Conservation (phyloP, 2,113 vertebrate genomes). For the Ceratotherium simum region DNA sequence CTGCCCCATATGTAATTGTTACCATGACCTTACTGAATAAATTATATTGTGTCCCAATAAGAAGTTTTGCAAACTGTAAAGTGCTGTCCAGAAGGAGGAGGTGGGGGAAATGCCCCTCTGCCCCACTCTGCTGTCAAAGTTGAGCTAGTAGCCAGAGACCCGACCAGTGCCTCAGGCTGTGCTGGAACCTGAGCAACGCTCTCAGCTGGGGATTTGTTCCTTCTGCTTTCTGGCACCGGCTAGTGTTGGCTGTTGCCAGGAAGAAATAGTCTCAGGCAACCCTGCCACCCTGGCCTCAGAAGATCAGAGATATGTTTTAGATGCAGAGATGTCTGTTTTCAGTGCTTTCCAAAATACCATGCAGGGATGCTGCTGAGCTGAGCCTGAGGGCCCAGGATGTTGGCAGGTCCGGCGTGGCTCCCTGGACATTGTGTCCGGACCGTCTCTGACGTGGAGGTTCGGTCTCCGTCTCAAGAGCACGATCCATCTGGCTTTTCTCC, state of each 20-base stretch:
- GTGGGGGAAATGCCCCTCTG: accelerated
- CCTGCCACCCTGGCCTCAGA: neutral
- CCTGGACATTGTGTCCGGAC: neutral
- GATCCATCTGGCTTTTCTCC: constrained; percentile 13
- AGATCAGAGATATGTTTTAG: neutral
- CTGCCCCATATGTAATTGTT: no score
- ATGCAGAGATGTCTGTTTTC: neutral
- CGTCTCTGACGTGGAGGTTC: neutral
- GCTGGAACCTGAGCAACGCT: neutral
- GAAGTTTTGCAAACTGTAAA: neutral
- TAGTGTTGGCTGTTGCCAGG: constrained; percentile 7
- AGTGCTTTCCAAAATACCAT: neutral
- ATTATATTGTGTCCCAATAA: neutral
- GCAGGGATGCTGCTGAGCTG: neutral
- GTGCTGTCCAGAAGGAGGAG: neutral
- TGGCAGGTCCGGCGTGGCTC: neutral
- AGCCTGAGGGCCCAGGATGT: neutral
- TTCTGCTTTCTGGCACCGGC: neutral
- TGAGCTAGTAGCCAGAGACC: neutral
- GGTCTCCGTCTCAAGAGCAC: neutral
- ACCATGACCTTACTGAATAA: neutral
- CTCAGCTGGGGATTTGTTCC: neutral
- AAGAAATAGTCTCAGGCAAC: neutral
- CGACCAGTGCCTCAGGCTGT: neutral
- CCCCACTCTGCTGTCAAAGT: neutral